phyloP scores from a whole-genome alignment of 2,888 invertebrate genomes.

The Thysanoteuthis rhombus region DNA sequence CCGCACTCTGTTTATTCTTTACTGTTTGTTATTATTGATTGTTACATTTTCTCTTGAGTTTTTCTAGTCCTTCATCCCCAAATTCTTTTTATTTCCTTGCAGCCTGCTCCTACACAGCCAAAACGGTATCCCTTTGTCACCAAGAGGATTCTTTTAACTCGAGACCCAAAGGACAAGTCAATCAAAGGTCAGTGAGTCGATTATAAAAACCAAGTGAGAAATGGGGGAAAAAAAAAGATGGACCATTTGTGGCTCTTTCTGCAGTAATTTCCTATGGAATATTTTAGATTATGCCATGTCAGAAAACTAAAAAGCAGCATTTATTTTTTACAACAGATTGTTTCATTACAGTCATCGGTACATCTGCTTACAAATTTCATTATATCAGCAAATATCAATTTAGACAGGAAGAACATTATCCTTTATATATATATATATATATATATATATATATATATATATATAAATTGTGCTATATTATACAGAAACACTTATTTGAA shows the following conservation, averaged over 20 bases:
- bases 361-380: background rate
- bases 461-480: no score
- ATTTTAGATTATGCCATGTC: background rate
- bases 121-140: slow-evolving; percentile 69
- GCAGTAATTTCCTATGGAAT: background rate
- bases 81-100: slow-evolving; percentile 32
- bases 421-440: background rate
- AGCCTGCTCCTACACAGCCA: slow-evolving; percentile 56
- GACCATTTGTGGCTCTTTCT: background rate
- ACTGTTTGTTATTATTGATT: background rate
- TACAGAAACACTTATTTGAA: no score
- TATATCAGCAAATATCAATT: background rate
- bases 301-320: background rate
- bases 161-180: slow-evolving; percentile 72
- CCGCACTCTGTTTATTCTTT: no score
- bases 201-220: background rate
- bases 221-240: background rate
- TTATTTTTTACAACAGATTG: background rate
- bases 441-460: background rate
- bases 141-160: slow-evolving; percentile 72
- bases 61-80: background rate
- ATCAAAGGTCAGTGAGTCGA: slow-evolving; percentile 67
- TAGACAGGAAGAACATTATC: no score
- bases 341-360: background rate
- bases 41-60: background rate